phyloP scores from a whole-genome alignment of 1,140 invertebrate species.

The Microvelia longipes region DNA sequence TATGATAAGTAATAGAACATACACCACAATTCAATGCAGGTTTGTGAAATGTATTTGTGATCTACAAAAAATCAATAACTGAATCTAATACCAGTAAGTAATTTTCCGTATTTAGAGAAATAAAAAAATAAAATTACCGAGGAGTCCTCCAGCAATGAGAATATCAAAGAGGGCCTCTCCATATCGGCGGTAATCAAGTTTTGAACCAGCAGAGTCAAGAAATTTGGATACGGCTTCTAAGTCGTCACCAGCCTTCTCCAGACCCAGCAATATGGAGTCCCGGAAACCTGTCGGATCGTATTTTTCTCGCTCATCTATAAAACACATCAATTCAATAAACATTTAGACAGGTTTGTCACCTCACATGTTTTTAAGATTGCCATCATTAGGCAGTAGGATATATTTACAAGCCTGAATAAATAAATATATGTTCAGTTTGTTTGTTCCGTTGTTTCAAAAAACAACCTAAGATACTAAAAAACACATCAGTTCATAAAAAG shows the following conservation, averaged over 20 bases:
- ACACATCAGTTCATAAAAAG: no score
- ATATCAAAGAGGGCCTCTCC: conserved; percentile 95
- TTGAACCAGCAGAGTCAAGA: conserved; percentile 83
- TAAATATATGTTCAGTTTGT: no score
- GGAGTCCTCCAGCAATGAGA: conserved; percentile 85
- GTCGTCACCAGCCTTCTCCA: conserved; percentile 81
- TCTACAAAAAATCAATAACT: no score
- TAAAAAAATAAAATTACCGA: conserved; percentile 35
- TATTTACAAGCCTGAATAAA: no score
- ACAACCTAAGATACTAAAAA: no score
- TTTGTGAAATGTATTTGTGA: no score
- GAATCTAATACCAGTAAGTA: no score
- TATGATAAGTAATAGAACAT: no score
- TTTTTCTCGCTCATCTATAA: conserved; percentile 96
- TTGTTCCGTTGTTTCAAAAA: no score
- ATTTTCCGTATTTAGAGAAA: background rate
- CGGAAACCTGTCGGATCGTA: conserved; percentile 95
- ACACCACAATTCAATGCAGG: no score
- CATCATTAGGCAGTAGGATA: background rate
- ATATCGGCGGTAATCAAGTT: conserved; percentile 93
- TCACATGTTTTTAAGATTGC: no score
- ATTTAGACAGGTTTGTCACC: no score
- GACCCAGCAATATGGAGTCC: conserved; percentile 82
- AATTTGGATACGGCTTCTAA: conserved; percentile 85
- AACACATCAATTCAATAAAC: conserved; percentile 13